Evolutionary conservation across 2,888 invertebrate genomes (phyloP).

Genomic region (Parasteatoda lunata): DNA sequence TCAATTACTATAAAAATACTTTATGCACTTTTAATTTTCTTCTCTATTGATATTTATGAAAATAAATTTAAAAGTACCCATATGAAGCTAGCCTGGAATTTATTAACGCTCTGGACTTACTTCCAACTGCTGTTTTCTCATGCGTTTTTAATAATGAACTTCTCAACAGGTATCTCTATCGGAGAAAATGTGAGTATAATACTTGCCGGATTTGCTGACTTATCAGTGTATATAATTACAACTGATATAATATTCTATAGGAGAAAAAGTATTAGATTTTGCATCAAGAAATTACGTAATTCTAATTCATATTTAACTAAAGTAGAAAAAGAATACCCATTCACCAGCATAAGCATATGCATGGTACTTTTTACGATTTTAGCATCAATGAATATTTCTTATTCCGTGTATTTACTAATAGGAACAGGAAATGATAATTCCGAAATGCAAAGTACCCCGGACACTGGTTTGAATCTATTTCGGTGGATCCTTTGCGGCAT

Average conservation of each 20-base stretch:
- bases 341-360: background rate
- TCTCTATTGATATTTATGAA: too few relatives aligned
- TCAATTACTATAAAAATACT: too few relatives aligned
- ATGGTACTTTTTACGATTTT: background rate
- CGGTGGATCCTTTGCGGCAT: background rate
- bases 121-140: too few relatives aligned
- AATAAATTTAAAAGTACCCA: too few relatives aligned
- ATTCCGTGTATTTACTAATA: background rate
- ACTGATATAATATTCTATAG: background rate
- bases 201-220: too few relatives aligned
- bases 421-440: background rate
- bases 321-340: background rate
- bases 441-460: background rate
- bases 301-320: background rate
- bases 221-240: background rate
- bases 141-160: too few relatives aligned
- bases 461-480: background rate
- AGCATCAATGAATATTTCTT: background rate
- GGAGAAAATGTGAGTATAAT: too few relatives aligned
- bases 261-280: background rate
- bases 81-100: too few relatives aligned
- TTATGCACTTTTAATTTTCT: too few relatives aligned
- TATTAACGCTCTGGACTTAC: too few relatives aligned
- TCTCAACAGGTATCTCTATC: too few relatives aligned
- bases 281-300: background rate